Evolutionary conservation across 2,113 vertebrate genomes (phyloP), one percentile per base, ranked within the genome.

Genomic region (Sturnus vulgaris): DNA sequence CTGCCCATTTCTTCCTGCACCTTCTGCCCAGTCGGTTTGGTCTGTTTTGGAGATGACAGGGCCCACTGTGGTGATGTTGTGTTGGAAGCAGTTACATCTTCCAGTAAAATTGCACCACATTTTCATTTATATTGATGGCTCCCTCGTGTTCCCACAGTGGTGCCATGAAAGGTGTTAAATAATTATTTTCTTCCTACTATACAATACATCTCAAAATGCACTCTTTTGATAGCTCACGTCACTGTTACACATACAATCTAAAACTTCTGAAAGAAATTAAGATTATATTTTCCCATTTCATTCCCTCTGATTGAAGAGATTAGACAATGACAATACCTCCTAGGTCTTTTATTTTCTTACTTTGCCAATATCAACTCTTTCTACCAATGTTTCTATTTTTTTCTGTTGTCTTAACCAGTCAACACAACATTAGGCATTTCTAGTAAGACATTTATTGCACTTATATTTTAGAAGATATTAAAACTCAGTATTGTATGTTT

Each of bases 241-340:
- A 82, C 61, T 23, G 14, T 68, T 90, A 66, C 7, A 27, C 46
- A 44, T 21, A 37, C 31, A 82, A 49, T 69, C 65, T 73, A 82
- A 84, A 94, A 88, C 35, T 93, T 89, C 44, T 85, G 72, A 96
- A 83, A 85, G 40, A 19, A 92, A 76, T 89, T 86, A 80, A 19
- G 53, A 37, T 68, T 77, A 56, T 20, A 21, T 89, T 90, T 88
- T 91, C 80, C 40, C 8, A 44, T 94, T 95, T 88, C 31, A 56
- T 57, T 23, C 20, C 14, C 24, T 79, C 82, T 93, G 60, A 70
- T 33, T 93, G 63, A 83, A 82, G 71, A 90, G 65, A 90, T 88
- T 77, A 86, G n/a, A 24, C 15, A 77, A 61, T 52, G 50, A 69
- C 49, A 85, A 77, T 91, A 72, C 20, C 16, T 84, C 14, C 23